Conservation (phyloP, 2,888 invertebrate genomes). For the Aplocera efformata region DNA sequence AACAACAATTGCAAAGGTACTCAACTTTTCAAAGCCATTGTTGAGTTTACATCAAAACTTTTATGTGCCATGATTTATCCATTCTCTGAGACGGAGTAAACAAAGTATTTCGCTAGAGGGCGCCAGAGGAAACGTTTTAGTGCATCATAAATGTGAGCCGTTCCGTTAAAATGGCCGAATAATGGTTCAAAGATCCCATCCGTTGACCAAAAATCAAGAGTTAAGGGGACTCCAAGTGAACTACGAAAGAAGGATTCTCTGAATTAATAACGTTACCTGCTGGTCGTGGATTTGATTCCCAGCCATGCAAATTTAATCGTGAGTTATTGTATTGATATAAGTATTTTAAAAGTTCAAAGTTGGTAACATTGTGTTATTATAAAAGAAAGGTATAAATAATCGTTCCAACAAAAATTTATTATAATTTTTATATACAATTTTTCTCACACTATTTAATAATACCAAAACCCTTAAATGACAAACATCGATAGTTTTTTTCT, state of each 20-base stretch:
- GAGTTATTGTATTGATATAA: no score
- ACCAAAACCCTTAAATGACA: no score
- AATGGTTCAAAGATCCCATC: conserved; percentile 32
- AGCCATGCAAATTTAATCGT: no score
- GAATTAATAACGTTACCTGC: no score
- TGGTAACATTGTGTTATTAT: no score
- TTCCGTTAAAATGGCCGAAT: conserved; percentile 42
- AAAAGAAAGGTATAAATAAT: no score
- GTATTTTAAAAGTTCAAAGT: no score
- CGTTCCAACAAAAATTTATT: no score
- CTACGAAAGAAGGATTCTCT: neutral
- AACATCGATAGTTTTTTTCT: no score
- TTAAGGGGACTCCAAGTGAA: neutral
- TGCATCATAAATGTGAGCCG: conserved; percentile 49
- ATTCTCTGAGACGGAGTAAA: conserved; percentile 22
- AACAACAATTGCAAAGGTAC: conserved; percentile 1
- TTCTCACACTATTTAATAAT: no score
- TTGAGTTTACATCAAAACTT: conserved; percentile 16
- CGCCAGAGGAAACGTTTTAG: conserved; percentile 42
- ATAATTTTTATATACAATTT: no score
- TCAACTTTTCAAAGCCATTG: conserved; percentile 9
- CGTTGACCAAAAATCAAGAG: conserved; percentile 26
- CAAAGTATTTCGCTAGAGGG: conserved; percentile 30
- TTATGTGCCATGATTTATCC: conserved; percentile 18
- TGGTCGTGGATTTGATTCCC: no score